Percentiles rank a stretch among this genome's conserved stretches.
phyloP scores from a whole-genome alignment of 2,113 vertebrate genomes.

The Tragelaphus buxtoni region DNA sequence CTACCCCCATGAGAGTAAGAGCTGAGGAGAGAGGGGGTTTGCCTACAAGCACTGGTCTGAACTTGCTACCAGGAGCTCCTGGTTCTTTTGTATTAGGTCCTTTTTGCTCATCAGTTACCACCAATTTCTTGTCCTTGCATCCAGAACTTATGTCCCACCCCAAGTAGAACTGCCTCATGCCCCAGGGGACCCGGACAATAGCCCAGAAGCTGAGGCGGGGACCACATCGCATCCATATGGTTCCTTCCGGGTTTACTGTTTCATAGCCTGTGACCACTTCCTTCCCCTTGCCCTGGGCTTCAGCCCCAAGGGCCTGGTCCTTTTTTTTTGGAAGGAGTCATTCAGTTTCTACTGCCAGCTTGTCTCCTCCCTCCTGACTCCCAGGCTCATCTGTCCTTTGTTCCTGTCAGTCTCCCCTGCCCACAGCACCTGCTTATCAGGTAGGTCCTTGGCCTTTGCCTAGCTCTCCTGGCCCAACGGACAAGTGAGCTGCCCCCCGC shows the following conservation, averaged over 20 bases:
- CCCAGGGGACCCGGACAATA: neutral
- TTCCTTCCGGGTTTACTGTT: neutral
- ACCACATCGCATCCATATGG: neutral
- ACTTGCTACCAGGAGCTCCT: neutral
- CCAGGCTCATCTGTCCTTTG: neutral
- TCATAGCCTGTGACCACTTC: neutral
- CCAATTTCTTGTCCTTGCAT: neutral
- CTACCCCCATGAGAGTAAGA: neutral
- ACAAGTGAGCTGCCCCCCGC: accelerated
- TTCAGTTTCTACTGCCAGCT: neutral
- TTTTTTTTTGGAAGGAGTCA: neutral
- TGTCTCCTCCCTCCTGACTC: neutral
- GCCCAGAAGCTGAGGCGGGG: neutral
- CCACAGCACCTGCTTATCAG: neutral
- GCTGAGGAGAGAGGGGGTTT: neutral
- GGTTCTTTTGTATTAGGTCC: neutral
- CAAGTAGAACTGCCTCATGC: neutral
- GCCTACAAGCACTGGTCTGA: neutral
- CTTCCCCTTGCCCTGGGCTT: neutral
- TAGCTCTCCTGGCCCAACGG: neutral
- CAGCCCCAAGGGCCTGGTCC: neutral
- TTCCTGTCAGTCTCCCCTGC: neutral
- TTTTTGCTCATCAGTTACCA: neutral
- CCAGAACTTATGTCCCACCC: neutral
- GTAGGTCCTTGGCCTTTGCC: neutral